These are phyloP conservation scores for Volucella zonaria DNA, from an alignment of 2,888 invertebrate species.

Conservation along the genomic window DNA sequence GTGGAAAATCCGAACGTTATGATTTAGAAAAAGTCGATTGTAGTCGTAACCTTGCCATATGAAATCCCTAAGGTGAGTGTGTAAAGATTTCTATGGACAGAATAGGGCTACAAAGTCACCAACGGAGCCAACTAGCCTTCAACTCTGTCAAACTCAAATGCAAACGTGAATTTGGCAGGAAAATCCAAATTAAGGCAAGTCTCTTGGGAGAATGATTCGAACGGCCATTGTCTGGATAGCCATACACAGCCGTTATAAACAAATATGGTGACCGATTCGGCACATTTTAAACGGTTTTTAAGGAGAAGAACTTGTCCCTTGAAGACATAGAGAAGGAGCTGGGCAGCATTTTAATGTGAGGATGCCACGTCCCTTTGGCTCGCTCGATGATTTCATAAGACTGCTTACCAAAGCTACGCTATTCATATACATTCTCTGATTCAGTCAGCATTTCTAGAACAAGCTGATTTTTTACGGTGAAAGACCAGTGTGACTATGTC, in stretches of 20 bases:
- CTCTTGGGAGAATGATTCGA: conserved; percentile 79
- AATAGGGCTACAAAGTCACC: neutral
- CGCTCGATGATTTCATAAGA: conserved; percentile 77
- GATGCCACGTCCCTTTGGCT: conserved; percentile 75
- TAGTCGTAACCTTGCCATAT: conserved; percentile 14
- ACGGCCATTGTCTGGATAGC: conserved; percentile 71
- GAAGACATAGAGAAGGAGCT: conserved; percentile 76
- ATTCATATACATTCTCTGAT: conserved; percentile 78
- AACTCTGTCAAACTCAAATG: conserved; percentile 78
- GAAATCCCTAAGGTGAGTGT: conserved; percentile 31
- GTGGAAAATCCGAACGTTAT: too few relatives aligned
- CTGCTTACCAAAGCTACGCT: conserved; percentile 75
- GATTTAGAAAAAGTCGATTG: neutral
- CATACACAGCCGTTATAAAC: neutral
- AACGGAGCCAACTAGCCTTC: neutral
- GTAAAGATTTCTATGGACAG: conserved; percentile 12
- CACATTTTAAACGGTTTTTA: conserved; percentile 75
- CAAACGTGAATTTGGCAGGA: conserved; percentile 80
- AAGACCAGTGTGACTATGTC: conserved; percentile 75
- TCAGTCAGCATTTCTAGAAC: conserved; percentile 76
- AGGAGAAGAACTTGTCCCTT: conserved; percentile 75
- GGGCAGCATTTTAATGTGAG: conserved; percentile 74
- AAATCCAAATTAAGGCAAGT: conserved; percentile 78
- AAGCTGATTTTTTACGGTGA: conserved; percentile 78
- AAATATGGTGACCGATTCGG: conserved; percentile 76